Evolutionary conservation across 2,113 vertebrate species (phyloP).

Genomic region (Sphyrna mokarran): DNA sequence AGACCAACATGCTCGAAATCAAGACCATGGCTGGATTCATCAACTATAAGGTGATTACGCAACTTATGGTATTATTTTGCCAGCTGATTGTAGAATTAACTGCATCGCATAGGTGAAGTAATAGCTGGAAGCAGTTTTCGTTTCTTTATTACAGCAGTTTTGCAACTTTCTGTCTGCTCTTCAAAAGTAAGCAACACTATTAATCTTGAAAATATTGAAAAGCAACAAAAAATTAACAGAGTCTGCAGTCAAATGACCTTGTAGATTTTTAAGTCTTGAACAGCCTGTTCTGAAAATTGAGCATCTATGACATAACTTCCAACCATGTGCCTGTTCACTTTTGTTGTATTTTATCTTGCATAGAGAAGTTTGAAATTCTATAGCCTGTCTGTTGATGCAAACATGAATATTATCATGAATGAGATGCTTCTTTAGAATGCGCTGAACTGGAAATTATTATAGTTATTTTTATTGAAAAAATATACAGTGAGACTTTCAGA

Average conservation of each 20-base stretch:
- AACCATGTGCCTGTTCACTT: neutral
- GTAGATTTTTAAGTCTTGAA: neutral
- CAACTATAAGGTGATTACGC: slow-evolving; percentile 87
- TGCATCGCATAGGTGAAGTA: neutral
- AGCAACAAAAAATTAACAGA: neutral
- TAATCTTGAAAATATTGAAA: neutral
- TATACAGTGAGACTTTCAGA: neutral
- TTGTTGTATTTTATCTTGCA: neutral
- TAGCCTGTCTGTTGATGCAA: neutral
- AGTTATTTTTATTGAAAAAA: neutral
- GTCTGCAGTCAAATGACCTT: neutral
- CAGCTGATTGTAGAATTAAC: neutral
- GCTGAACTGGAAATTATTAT: neutral
- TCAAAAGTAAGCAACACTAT: neutral
- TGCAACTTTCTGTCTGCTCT: neutral
- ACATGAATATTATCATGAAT: neutral
- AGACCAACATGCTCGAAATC: slow-evolving; percentile 96
- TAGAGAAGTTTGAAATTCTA: neutral
- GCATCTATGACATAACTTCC: neutral
- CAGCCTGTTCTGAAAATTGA: neutral
- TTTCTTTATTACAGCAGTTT: neutral
- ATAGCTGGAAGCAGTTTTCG: neutral
- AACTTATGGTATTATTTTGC: neutral
- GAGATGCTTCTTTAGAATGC: neutral
- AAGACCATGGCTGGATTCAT: slow-evolving; percentile 97